phyloP scores from a whole-genome alignment of 2,888 invertebrate genomes.

The Macrophya annulata region DNA sequence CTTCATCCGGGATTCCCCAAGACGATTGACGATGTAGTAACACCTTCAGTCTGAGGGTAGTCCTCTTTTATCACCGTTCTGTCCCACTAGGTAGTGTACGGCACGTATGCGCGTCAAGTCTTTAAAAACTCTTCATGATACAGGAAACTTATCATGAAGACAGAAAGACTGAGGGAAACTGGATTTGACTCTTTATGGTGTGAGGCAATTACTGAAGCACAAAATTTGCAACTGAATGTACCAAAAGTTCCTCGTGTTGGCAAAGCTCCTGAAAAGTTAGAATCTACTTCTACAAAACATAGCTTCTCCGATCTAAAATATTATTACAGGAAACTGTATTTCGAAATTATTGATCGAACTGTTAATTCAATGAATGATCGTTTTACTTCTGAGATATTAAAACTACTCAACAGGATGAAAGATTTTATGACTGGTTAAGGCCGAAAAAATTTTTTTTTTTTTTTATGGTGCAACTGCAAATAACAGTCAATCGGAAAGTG shows the following conservation, averaged over 20 bases:
- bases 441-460: too few relatives aligned
- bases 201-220: background rate
- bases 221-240: background rate
- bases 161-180: background rate
- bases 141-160: background rate
- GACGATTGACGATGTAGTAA: background rate
- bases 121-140: background rate
- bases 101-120: background rate
- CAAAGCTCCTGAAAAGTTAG: background rate
- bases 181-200: background rate
- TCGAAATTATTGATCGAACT: background rate
- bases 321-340: background rate
- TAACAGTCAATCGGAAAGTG: background rate
- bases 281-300: background rate
- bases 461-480: too few relatives aligned
- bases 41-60: constrained; percentile 3
- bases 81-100: background rate
- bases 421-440: background rate
- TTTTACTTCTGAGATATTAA: background rate
- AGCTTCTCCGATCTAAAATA: background rate
- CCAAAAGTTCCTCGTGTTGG: background rate
- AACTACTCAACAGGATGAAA: background rate
- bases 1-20: background rate
- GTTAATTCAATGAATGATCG: constrained; percentile 6
- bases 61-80: background rate